Evolutionary conservation across 2,113 vertebrate genomes (phyloP).

Genomic region (Eudorcas thomsonii): DNA sequence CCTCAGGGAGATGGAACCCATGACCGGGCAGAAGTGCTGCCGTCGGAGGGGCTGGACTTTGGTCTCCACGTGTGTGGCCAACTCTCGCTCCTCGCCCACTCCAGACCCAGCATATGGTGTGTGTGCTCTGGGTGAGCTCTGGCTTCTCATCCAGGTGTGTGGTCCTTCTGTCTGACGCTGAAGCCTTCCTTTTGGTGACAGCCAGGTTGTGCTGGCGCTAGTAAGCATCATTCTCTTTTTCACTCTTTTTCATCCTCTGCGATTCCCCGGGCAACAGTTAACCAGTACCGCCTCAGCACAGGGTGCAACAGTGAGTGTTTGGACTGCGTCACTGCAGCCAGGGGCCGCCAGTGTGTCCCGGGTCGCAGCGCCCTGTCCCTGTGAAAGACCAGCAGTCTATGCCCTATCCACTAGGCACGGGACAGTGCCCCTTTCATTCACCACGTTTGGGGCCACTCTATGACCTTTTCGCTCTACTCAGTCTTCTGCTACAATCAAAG

Average conservation of each 20-base stretch:
- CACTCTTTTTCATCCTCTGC: not conserved
- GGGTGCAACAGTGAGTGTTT: not conserved
- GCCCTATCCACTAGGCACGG: not conserved
- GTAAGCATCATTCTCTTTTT: not conserved
- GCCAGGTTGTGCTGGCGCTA: not conserved
- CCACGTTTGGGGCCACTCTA: not conserved
- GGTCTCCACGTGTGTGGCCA: not conserved
- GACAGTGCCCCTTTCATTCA: too few relatives aligned
- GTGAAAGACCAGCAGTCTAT: not conserved
- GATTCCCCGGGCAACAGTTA: not conserved
- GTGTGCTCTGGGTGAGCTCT: not conserved
- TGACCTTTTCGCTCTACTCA: not conserved
- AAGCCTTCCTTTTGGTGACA: not conserved
- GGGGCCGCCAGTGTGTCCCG: not conserved
- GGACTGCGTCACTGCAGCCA: not conserved
- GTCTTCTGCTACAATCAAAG: not conserved
- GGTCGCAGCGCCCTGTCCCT: fast-evolving
- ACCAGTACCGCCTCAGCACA: too few relatives aligned
- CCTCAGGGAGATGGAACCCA: not conserved
- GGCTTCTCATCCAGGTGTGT: not conserved
- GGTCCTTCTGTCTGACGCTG: fast-evolving
- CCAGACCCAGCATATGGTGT: not conserved
- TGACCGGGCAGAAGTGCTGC: not conserved
- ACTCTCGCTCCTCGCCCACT: not conserved
- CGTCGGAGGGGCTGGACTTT: not conserved